Conservation (phyloP, 2,113 vertebrate species). For the Pachycephala philippinensis region DNA sequence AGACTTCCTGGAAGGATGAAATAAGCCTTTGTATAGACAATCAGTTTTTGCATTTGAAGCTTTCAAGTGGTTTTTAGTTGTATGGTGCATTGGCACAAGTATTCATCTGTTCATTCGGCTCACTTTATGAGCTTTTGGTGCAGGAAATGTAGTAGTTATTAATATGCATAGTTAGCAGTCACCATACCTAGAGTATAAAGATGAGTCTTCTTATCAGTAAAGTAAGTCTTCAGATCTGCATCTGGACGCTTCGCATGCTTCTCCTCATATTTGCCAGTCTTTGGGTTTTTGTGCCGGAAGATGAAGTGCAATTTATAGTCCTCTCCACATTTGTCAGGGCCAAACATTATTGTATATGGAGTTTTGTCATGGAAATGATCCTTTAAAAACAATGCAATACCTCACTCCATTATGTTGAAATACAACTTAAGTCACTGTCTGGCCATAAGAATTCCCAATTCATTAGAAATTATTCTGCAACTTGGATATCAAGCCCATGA, state of each 20-base stretch:
- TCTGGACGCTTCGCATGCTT: constrained; percentile 95
- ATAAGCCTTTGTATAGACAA: background rate
- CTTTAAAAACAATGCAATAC: constrained; percentile 66
- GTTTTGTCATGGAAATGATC: constrained; percentile 95
- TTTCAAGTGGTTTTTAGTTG: background rate
- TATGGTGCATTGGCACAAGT: background rate
- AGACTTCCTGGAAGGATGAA: background rate
- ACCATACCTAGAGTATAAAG: constrained; percentile 87
- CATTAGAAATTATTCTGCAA: background rate
- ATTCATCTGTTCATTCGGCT: background rate
- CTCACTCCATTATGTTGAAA: background rate
- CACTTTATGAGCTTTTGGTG: background rate
- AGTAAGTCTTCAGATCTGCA: constrained; percentile 90
- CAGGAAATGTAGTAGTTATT: background rate
- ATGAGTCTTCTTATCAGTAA: constrained; percentile 97
- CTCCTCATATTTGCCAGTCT: constrained; percentile 90
- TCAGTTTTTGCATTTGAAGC: background rate
- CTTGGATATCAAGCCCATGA: background rate
- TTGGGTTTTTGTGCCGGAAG: constrained; percentile 95
- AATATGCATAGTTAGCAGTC: background rate
- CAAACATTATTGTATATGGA: constrained; percentile 97
- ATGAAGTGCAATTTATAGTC: constrained; percentile 99
- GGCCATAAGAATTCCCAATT: background rate
- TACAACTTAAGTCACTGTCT: background rate
- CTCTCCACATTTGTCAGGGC: constrained; percentile 97